A percentile compares a stretch with the other conserved stretches of the same genome.
Evolutionary conservation across 2,113 vertebrate genomes (phyloP).

Genomic region (Perca schrenkii): DNA sequence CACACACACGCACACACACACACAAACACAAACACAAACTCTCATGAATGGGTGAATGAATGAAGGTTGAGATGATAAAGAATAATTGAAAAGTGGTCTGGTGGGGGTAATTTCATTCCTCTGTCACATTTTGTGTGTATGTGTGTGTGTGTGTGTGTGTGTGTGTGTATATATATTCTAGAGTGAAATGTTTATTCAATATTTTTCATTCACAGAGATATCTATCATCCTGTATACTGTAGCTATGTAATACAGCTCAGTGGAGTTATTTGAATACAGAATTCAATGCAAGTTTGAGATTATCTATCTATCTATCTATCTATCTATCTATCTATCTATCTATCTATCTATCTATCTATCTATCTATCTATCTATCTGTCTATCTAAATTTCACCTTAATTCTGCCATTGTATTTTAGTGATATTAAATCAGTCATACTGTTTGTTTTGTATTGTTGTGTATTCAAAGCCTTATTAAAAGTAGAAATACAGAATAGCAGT

Average conservation of each 20-base stretch:
- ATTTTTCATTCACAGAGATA: neutral
- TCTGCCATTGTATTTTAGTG: too few relatives aligned
- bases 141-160: constrained; percentile 16
- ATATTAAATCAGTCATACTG: too few relatives aligned
- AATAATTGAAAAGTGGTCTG: constrained; percentile 61
- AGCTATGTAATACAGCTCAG: neutral
- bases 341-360: neutral
- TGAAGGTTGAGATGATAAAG: constrained; percentile 58
- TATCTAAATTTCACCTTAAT: neutral
- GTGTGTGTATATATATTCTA: neutral
- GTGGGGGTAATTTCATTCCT: constrained; percentile 47
- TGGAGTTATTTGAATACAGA: neutral
- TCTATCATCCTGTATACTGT: neutral
- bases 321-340: neutral
- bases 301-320: neutral
- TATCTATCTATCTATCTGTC: neutral
- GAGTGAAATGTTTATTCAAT: neutral
- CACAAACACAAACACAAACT: neutral
- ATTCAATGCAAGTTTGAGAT: neutral
- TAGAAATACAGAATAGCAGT: neutral
- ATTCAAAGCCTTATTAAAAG: neutral
- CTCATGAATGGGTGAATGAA: constrained; percentile 43
- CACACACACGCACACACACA: neutral
- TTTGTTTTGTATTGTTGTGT: neutral
- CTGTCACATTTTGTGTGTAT: constrained; percentile 7